Evolutionary conservation across 2,113 vertebrate genomes (phyloP).

Genomic region (Plecotus auritus): DNA sequence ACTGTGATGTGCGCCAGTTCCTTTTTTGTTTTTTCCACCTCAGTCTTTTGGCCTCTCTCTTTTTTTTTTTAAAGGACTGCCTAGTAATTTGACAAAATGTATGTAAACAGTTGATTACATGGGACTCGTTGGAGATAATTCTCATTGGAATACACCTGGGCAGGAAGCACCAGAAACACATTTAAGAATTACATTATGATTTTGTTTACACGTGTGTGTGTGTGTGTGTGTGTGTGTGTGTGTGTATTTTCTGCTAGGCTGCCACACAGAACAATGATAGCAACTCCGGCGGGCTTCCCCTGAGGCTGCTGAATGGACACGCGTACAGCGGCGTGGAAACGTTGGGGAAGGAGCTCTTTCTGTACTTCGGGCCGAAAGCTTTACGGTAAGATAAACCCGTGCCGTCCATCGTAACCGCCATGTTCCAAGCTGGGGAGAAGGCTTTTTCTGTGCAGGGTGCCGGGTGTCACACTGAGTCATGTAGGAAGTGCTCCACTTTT

Average conservation of each 20-base stretch:
- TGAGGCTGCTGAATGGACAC: slow-evolving; percentile 74
- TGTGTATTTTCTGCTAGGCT: slow-evolving; percentile 64
- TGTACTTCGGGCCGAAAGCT: slow-evolving; percentile 89
- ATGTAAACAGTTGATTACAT: not conserved
- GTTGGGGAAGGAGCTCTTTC: slow-evolving; percentile 94
- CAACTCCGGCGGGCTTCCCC: slow-evolving; percentile 45
- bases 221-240: too few species aligned
- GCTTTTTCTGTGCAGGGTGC: not conserved
- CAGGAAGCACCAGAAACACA: not conserved
- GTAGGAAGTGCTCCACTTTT: not conserved
- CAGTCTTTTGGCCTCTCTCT: not conserved
- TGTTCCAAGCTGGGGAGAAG: not conserved
- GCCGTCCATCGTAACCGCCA: not conserved
- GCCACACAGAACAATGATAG: slow-evolving; percentile 40
- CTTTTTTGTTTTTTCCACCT: not conserved
- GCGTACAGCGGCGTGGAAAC: slow-evolving; percentile 87
- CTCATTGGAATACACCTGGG: slow-evolving; percentile 5
- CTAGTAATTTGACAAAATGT: slow-evolving; percentile 16
- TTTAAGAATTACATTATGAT: slow-evolving; percentile 43
- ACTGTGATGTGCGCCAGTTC: not conserved
- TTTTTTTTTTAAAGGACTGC: not conserved
- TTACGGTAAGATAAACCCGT: slow-evolving; percentile 84
- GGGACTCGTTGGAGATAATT: not conserved
- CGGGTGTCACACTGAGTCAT: slow-evolving; percentile 1
- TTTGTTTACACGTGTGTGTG: not conserved